A percentile compares a stretch with the other conserved stretches of the same genome.
Conservation (phyloP, 2,888 invertebrate species). For the Tuberolachnus salignus region DNA sequence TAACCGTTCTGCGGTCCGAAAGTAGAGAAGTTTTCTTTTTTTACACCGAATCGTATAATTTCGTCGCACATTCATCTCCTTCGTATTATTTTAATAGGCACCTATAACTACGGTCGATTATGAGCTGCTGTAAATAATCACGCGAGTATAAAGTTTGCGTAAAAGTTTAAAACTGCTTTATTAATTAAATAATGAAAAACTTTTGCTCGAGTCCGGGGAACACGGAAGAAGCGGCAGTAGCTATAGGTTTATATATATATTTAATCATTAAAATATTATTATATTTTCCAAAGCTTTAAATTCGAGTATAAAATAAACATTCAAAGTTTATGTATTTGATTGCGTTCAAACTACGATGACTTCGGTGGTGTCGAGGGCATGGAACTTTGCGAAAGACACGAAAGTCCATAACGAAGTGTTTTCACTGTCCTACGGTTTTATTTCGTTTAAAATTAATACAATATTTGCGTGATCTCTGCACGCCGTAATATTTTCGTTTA, state of each 20-base stretch:
- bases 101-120: background rate
- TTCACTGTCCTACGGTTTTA: background rate
- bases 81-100: background rate
- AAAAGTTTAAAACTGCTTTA: constrained; percentile 9
- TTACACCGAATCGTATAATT: background rate
- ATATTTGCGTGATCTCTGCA: background rate
- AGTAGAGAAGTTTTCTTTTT: too few species aligned
- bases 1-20: too few species aligned
- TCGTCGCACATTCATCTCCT: too few species aligned
- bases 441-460: constrained; percentile 5
- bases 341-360: background rate
- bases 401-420: constrained; percentile 1
- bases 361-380: constrained; percentile 2
- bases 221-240: too few species aligned
- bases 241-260: background rate
- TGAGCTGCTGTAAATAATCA: constrained; percentile 1
- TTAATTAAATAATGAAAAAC: background rate
- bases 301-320: background rate
- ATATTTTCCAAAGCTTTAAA: background rate
- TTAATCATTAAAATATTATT: constrained; percentile 9
- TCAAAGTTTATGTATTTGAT: background rate
- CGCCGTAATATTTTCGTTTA: background rate
- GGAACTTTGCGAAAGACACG: background rate
- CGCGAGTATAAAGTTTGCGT: background rate
- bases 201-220: background rate